Percentiles rank a stretch among this genome's conserved stretches.
phyloP scores from a whole-genome alignment of 2,113 vertebrate species.

The Calonectris borealis region DNA sequence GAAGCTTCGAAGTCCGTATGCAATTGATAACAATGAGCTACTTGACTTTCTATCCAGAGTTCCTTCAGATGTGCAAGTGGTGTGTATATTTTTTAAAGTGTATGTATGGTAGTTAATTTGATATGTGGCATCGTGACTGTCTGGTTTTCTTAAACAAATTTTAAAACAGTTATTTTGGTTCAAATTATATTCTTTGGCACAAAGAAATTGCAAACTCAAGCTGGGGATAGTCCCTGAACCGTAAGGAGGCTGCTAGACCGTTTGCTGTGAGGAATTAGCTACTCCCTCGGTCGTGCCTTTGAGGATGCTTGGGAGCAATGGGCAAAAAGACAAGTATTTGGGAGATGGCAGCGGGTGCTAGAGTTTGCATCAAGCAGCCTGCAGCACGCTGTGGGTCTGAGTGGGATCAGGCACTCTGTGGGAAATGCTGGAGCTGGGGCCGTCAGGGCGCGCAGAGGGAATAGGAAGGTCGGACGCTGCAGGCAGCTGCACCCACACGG shows the following conservation, averaged over 20 bases:
- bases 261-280: neutral
- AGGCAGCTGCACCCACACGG: neutral
- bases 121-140: neutral
- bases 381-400: neutral
- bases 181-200: neutral
- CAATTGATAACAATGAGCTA: conserved; percentile 97
- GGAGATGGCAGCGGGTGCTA: neutral
- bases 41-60: conserved; percentile 97
- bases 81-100: conserved; percentile 72
- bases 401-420: neutral
- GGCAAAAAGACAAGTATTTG: neutral
- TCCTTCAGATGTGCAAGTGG: conserved; percentile 97
- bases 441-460: neutral
- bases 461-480: neutral
- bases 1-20: conserved; percentile 94
- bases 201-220: neutral
- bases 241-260: neutral
- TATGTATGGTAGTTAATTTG: neutral
- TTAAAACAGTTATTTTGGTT: neutral
- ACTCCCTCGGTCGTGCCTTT: neutral
- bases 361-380: neutral
- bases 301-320: neutral
- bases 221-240: neutral
- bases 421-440: neutral
- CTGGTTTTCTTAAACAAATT: neutral